Evolutionary conservation across 2,797 vertebrate species (phyloP), one percentile per base, ranked within the genome.

Genomic region (Galagoides demidoff): DNA sequence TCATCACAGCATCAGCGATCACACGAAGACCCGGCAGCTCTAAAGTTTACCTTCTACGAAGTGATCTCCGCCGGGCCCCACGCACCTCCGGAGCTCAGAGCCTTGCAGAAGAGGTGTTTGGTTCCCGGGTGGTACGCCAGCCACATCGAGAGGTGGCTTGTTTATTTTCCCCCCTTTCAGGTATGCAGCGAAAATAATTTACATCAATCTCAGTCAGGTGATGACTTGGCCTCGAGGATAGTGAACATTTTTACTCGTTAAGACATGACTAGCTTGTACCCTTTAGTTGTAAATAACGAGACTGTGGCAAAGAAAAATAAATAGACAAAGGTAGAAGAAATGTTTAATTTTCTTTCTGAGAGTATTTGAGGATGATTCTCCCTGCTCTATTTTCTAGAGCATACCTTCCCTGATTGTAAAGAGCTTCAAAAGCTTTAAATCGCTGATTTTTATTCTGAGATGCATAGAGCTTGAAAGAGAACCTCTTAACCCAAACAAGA

Each of bases 141-240:
- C 83, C 99, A 99, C 98, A 99, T 99, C 31, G 99, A 99, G 97
- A 98, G 99, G 92, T 99, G 99, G 99, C 99, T 99, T 85, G 98
- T 98, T 29, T 98, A 99, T 98, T 99, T 99, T 97, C 99, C 99
- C 27, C 98, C 99, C 71, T 99, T 99, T 95, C 99, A 99, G 99
- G 99, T 99, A 98, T 90, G 8, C 90, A 96, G 92, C 12, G 61
- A 43, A 84, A 39, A 31, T 17, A 43, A 89, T 82, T 43, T 83
- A 22, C n/a, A 87, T 45, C 64, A 52, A 39, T 73, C 92, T 88
- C 92, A 90, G 94, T 93, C 74, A 77, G 7, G 37, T 78, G 55
- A 85, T 85, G 70, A 25, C 52, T 91, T 95, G 94, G 90, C 89
- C 89, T 95, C n/a, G 45, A 71, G 77, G 71, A 37, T 13, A 71